Evolutionary conservation across 2,797 vertebrate genomes (phyloP).

Genomic region (Setipinna tenuifilis): DNA sequence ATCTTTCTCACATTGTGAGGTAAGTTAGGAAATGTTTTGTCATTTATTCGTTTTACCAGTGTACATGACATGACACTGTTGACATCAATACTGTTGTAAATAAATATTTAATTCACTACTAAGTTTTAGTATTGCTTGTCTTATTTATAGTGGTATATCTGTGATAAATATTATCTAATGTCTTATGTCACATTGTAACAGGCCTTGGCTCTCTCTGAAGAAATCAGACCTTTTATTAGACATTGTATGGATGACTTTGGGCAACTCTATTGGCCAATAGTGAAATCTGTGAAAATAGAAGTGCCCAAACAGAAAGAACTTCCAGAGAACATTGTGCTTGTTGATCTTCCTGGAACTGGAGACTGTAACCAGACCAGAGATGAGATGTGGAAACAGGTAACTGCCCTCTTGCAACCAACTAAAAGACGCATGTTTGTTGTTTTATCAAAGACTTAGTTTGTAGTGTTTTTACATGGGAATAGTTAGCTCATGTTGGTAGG

Average conservation of each 20-base stretch:
- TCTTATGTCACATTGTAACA: constrained; percentile 26
- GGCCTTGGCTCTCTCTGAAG: constrained; percentile 48
- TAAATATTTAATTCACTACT: too few species aligned
- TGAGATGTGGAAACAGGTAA: constrained; percentile 65
- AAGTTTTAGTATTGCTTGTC: too few species aligned
- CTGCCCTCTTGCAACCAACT: not conserved
- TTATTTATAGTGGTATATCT: too few species aligned
- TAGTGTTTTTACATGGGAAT: too few species aligned
- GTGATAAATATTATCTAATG: too few species aligned
- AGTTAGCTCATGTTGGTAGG: too few species aligned
- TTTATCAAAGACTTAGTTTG: too few species aligned
- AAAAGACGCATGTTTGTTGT: too few species aligned
- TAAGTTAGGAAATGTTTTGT: not conserved
- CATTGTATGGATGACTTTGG: not conserved
- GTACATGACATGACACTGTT: too few species aligned
- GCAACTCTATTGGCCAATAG: constrained; percentile 62
- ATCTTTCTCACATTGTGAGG: not conserved
- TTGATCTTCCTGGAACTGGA: constrained; percentile 69
- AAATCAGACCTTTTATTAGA: constrained; percentile 46
- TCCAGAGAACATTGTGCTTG: constrained; percentile 60
- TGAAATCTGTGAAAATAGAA: constrained; percentile 64
- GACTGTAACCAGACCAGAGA: constrained; percentile 65
- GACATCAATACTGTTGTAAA: too few species aligned
- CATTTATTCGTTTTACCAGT: too few species aligned
- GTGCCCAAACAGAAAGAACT: constrained; percentile 51